Base-by-base conservation (phyloP, 2,797 vertebrate genomes). In the Pelodytes ibericus region DNA sequence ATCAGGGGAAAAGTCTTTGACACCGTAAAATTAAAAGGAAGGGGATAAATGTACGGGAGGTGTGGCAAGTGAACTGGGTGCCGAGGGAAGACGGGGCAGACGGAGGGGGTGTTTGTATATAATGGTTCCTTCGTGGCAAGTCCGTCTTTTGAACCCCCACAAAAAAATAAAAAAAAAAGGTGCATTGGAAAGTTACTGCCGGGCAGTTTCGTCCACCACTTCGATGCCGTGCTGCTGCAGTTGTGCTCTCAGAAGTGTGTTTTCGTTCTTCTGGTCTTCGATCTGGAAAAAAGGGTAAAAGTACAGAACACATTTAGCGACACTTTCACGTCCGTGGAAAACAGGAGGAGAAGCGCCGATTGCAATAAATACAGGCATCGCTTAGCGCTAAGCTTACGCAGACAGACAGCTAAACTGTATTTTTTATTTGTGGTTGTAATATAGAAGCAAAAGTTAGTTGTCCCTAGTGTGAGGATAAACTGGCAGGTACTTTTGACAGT, bases 201-300 rank as follows among this genome's bases (percentile, higher is more conserved):
- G 89, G 0, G 88, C 71, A 0, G 90, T 82, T 76, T 94, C 93
- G 58, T 92, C 90, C 36, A 94, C 90, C 27, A 87, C 82, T 78
- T 93, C 92, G 18, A 95, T 92, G 86, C 92, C 93, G 59, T 92
- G 91, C 83, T 94, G 94, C 88, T 95, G 94, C 68, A 96, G 89
- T 82, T 95, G 95, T 0, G 93, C 90, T 65, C 93, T 87, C 25
- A 97, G 92, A 79, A 95, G 82, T 18, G 92, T 89, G 0, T 96
- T 96, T 84, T 96, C 95, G 0, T 92, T 95, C 88, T 96, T 95
- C 85, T 96, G 89, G 81, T 96, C 93, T 80, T 95, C 94, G 0
- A 96, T 91, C 96, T 97, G 86, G 9, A n/a, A 15, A 33, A 71
- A 7, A 58, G 26, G 36, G 3, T 20, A 53, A 39, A 60, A 15